Evolutionary conservation across 2,888 invertebrate species (phyloP).

Genomic region (Patella caerulea): DNA sequence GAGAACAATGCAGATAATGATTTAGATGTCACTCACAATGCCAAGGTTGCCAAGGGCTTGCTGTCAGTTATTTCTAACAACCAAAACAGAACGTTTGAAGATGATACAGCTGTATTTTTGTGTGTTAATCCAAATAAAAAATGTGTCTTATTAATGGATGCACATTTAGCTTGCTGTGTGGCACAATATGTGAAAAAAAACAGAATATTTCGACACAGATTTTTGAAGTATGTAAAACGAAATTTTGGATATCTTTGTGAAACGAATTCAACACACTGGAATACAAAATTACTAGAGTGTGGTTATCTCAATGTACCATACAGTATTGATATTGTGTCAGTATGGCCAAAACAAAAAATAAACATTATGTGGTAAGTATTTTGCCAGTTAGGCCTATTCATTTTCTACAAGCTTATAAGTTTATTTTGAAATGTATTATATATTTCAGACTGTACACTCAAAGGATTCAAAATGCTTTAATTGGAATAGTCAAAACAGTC

Average conservation of each 20-base stretch:
- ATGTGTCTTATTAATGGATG: constrained; percentile 39
- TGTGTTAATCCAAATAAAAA: constrained; percentile 9
- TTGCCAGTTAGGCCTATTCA: neutral
- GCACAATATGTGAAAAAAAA: constrained; percentile 39
- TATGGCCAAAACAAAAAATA: constrained; percentile 49
- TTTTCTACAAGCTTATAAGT: no score
- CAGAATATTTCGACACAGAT: constrained; percentile 45
- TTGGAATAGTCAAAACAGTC: no score
- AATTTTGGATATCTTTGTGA: constrained; percentile 25
- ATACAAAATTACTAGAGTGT: neutral
- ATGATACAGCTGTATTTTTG: neutral
- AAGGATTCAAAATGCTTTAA: no score
- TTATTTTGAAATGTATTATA: no score
- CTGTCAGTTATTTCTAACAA: neutral
- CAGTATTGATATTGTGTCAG: constrained; percentile 44
- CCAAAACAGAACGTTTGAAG: neutral
- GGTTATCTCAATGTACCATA: constrained; percentile 33
- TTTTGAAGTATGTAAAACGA: constrained; percentile 40
- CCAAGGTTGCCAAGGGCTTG: neutral
- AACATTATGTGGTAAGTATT: constrained; percentile 46
- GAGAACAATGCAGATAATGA: neutral
- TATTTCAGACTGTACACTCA: no score
- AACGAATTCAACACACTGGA: constrained; percentile 18
- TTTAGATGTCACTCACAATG: neutral
- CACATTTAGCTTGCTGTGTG: constrained; percentile 52